These are phyloP conservation scores for Pantherophis alleghaniensis DNA, from an alignment of 2,797 vertebrate genomes.

Conservation along the genomic window DNA sequence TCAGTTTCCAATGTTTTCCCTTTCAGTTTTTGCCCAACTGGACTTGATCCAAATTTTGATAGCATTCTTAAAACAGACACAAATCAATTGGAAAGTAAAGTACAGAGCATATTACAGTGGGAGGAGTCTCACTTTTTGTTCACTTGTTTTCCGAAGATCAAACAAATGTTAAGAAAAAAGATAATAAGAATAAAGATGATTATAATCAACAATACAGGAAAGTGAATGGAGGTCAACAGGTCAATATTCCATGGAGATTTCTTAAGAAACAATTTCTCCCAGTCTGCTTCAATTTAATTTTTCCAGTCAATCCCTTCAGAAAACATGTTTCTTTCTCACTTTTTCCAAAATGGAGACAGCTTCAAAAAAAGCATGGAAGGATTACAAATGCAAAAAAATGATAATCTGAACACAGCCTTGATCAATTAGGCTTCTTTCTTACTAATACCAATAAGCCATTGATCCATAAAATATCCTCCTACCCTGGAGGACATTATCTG, in stretches of 20 bases:
- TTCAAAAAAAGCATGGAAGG: background rate
- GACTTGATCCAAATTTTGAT: background rate
- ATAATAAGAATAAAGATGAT: background rate
- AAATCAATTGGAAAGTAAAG: background rate
- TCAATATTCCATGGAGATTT: background rate
- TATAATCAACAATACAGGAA: background rate
- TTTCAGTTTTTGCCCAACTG: background rate
- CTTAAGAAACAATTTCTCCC: background rate
- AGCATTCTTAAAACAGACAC: background rate
- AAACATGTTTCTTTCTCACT: background rate
- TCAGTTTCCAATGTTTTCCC: background rate
- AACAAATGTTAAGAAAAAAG: background rate
- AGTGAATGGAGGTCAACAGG: background rate
- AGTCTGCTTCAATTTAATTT: background rate
- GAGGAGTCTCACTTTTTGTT: background rate
- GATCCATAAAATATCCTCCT: background rate
- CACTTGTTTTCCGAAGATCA: background rate
- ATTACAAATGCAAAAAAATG: background rate
- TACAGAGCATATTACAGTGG: background rate
- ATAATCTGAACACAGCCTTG: background rate
- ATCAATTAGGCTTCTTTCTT: background rate
- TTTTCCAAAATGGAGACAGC: background rate
- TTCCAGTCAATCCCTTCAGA: background rate
- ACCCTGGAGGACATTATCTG: background rate
- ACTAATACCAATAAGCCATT: background rate